Evolutionary conservation across 2,888 invertebrate genomes (phyloP), one percentile per base, ranked within the genome.

Genomic region (Cephonodes hylas): DNA sequence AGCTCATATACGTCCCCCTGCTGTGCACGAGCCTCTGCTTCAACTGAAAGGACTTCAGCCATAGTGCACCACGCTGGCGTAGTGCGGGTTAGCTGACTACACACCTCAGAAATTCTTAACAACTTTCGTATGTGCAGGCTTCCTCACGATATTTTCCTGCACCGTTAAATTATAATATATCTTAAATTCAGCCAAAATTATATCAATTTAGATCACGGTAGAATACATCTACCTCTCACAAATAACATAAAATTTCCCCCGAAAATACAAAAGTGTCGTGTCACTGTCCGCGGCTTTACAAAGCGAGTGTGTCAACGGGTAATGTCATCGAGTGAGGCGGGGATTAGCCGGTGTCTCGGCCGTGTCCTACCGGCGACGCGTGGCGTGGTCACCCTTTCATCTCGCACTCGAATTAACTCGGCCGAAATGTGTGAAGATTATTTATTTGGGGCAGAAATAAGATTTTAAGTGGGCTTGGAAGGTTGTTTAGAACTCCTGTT

Each of bases 291-390:
- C 5, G 46, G 53, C 15, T 53, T 20, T 53, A 53, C 53, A 53
- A 53, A 53, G 48, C 25, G 48, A 27, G 53, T 18, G 18, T 53
- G 53, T 31, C 53, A 44, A 34, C 31, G 15, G 13, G 34, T 60
- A 65, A 64, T 63, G 70, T 68, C 70, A 64, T 66, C 67, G 65
- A 66, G 69, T 70, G 70, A 67, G 64, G 65, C 63, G 57, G 38
- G 69, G 66, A 66, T 71, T 71, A 70, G 53, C 42, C 62, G 64
- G 65, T 65, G 68, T 65, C 22, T 63, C 67, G 66, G 67, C 20
- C 61, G 61, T 61, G 53, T 59, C 58, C 42, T 10, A 42, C n/a
- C 18, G 13, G 23, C 44, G 10, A 5, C 25, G 15, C n/a, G n/a
- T 42, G 44, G 44, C 44, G 10, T 59, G 58, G 58, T 27, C 58